Percentiles rank a stretch among this genome's conserved stretches.
phyloP scores from a whole-genome alignment of 2,888 invertebrate genomes.

The Zygaena filipendulae region DNA sequence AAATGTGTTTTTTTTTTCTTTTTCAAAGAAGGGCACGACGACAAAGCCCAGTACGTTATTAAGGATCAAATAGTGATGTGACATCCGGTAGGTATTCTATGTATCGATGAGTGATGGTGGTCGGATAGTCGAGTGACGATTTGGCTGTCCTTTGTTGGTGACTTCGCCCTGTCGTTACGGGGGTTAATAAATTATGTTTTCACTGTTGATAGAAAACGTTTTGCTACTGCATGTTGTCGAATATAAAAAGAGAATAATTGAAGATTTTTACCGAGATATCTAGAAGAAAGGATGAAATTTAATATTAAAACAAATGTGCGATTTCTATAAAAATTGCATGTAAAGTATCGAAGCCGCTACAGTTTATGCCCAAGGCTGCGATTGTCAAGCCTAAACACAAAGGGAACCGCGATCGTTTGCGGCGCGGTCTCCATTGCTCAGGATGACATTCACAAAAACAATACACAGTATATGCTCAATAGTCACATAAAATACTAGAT shows the following conservation, averaged over 20 bases:
- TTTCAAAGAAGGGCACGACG: constrained; percentile 19
- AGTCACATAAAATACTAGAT: constrained; percentile 20
- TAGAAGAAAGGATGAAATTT: no score
- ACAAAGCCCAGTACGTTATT: constrained; percentile 27
- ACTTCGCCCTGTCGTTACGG: constrained; percentile 27
- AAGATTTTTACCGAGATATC: no score
- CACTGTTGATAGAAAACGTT: constrained; percentile 9
- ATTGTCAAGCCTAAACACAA: constrained; percentile 56
- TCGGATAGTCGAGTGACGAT: constrained; percentile 22
- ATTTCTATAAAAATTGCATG: no score
- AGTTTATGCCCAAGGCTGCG: constrained; percentile 21
- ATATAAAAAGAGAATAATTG: no score
- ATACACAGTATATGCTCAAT: constrained; percentile 39
- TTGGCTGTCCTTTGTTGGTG: constrained; percentile 15
- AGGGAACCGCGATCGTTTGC: constrained; percentile 60
- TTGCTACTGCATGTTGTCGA: constrained; percentile 35
- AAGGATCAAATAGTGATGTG: constrained; percentile 37
- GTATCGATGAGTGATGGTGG: constrained; percentile 47
- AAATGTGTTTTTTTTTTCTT: constrained; percentile 31
- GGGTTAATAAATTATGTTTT: constrained; percentile 18
- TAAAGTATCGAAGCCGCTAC: no score
- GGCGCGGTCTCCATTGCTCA: constrained; percentile 54
- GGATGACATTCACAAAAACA: constrained; percentile 67
- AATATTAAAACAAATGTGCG: no score
- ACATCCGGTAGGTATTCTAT: constrained; percentile 49